phyloP scores from a whole-genome alignment of 2,888 invertebrate species.

The Timandra comae region DNA sequence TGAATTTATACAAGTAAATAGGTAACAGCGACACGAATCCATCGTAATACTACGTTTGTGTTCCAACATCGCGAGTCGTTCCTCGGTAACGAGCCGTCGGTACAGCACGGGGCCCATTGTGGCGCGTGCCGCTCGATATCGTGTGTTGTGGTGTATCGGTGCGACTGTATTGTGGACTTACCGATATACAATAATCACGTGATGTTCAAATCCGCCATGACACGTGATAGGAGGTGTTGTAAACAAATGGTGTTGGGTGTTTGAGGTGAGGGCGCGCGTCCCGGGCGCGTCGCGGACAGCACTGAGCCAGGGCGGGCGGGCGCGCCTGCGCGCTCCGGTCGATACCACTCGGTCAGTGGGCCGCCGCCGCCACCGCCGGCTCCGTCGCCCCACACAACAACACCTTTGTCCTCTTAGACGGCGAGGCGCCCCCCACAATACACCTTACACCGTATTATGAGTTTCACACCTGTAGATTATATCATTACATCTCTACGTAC shows the following conservation, averaged over 20 bases:
- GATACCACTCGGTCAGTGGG: slow-evolving; percentile 72
- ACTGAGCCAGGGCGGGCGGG: slow-evolving; percentile 38
- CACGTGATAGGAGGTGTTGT: slow-evolving; percentile 26
- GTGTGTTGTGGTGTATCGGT: neutral
- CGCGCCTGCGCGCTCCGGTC: slow-evolving; percentile 65
- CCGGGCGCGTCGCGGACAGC: slow-evolving; percentile 46
- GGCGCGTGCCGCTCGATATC: too few species aligned
- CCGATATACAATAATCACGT: slow-evolving; percentile 27
- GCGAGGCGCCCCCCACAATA: slow-evolving; percentile 56
- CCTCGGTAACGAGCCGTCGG: too few species aligned
- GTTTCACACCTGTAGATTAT: slow-evolving; percentile 59
- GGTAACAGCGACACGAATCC: too few species aligned
- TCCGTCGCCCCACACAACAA: slow-evolving; percentile 58
- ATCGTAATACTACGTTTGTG: too few species aligned
- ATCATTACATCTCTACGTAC: slow-evolving; percentile 21
- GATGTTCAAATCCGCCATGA: slow-evolving; percentile 30
- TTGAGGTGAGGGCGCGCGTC: slow-evolving; percentile 37
- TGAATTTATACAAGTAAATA: slow-evolving; percentile 6
- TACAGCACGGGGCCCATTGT: too few species aligned
- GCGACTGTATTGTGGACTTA: neutral
- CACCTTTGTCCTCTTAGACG: slow-evolving; percentile 69
- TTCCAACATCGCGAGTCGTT: too few species aligned
- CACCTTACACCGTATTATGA: slow-evolving; percentile 39
- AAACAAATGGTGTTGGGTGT: slow-evolving; percentile 24
- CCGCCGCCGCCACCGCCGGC: too few species aligned